phyloP scores from a whole-genome alignment of 1,140 invertebrate genomes.

The Camponotus floridanus region DNA sequence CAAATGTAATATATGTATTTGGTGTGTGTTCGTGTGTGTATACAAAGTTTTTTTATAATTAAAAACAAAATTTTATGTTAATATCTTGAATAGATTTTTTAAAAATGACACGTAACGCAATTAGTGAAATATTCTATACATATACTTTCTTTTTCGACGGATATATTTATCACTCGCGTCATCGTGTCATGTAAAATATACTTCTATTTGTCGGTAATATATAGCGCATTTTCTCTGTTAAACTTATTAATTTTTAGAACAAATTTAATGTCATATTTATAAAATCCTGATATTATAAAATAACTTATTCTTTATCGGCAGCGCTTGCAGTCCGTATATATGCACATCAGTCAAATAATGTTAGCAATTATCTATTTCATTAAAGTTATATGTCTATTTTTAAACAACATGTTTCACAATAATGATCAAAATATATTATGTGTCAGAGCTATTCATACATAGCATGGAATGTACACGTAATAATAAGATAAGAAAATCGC shows the following conservation, averaged over 20 bases:
- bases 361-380: constrained; percentile 5
- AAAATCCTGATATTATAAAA: constrained; percentile 2
- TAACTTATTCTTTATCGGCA: constrained; percentile 36
- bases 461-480: neutral
- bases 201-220: neutral
- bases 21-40: neutral
- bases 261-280: constrained; percentile 6
- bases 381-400: neutral
- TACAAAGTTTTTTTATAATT: too few species aligned
- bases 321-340: constrained; percentile 35
- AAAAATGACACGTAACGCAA: too few species aligned
- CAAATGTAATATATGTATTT: neutral
- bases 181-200: constrained; percentile 32
- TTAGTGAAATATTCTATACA: neutral
- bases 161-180: constrained; percentile 10
- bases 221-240: constrained; percentile 20
- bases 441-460: neutral
- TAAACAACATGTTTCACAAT: neutral
- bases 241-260: constrained; percentile 15
- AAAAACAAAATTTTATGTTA: too few species aligned
- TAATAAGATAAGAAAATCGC: neutral
- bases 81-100: too few species aligned
- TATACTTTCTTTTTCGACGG: neutral
- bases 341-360: constrained; percentile 18
- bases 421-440: constrained; percentile 5